Evolutionary conservation across 64 coral and sea anemone genomes (phyloP), one percentile per base, ranked within the genome.

Genomic region (Actinia equina): DNA sequence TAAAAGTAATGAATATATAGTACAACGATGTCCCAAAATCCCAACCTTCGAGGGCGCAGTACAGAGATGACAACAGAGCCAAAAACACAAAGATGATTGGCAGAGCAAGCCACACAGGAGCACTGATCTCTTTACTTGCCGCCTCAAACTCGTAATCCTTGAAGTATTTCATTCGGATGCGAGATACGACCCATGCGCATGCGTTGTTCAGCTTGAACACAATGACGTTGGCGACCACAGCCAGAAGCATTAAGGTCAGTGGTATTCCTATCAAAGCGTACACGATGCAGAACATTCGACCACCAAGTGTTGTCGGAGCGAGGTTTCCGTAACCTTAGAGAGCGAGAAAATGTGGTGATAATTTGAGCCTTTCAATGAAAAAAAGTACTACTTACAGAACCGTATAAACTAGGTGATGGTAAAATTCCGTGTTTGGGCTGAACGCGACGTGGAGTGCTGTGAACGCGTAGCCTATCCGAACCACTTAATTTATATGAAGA

Each of bases 231-330:
- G 91, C 91, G 37, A 96, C 91, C 20, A 92, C 89, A 15, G 94
- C 94, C 15, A 96, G 82, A 18, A 96, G 23, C 94, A 96, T 96
- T 16, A 96, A 58, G 30, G 94, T 96, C 91, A 96, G 88, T n/a
- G 94, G 94, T 96, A 96, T 96, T 90, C 94, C 94, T 41, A 90
- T 77, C 58, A 96, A 84, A 57, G 94, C 94, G 46, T 96, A 96
- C 4, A 96, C 12, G 42, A 96, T 88, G 44, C 94, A 96, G 30
- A 90, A 87, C 85, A 86, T 90, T 27, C 94, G 91, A 43, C 94
- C 94, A 5, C 88, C 85, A 1, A 70, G 3, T 85, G 94, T 93
- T 15, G 83, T 71, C 14, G 94, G 94, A 20, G 88, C 88, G 37
- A 96, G 82, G 53, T 93, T 96, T n/a, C 94, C 94, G 63, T 96